Evolutionary conservation across 2,888 invertebrate genomes (phyloP).

Genomic region (Leptopilina syphax): DNA sequence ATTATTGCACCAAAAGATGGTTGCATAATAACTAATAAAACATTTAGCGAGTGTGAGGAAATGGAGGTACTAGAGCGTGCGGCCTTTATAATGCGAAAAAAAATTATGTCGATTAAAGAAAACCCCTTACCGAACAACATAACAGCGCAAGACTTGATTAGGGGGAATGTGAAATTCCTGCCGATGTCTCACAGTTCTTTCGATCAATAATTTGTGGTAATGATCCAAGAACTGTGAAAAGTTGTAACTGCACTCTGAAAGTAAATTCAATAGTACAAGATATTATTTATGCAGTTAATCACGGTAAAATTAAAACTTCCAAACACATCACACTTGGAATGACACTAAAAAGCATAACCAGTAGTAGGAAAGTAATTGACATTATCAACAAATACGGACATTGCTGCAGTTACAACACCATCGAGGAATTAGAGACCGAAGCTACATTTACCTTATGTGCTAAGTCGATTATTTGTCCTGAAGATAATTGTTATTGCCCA

Average conservation of each 20-base stretch:
- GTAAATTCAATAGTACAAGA: slow-evolving; percentile 43
- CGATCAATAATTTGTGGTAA: slow-evolving; percentile 32
- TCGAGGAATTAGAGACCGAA: slow-evolving; percentile 65
- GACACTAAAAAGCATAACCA: slow-evolving; percentile 61
- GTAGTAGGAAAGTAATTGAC: slow-evolving; percentile 58
- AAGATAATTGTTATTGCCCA: neutral
- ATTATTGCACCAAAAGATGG: slow-evolving; percentile 26
- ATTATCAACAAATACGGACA: slow-evolving; percentile 62
- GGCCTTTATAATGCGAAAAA: slow-evolving; percentile 39
- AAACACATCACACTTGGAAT: slow-evolving; percentile 63
- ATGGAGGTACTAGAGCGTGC: slow-evolving; percentile 41
- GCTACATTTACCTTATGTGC: slow-evolving; percentile 4
- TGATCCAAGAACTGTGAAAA: slow-evolving; percentile 20
- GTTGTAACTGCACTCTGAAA: slow-evolving; percentile 28
- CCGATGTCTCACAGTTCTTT: slow-evolving; percentile 20
- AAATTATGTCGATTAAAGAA: neutral
- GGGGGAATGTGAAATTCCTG: slow-evolving; percentile 21
- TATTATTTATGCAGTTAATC: slow-evolving; percentile 43
- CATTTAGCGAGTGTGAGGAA: slow-evolving; percentile 40
- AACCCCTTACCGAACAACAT: neutral
- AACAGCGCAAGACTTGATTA: neutral
- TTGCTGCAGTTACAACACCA: slow-evolving; percentile 59
- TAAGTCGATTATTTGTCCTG: neutral
- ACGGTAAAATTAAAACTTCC: slow-evolving; percentile 57
- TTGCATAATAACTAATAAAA: slow-evolving; percentile 29